phyloP scores from a whole-genome alignment of 2,797 vertebrate genomes.

The Mus caroli region DNA sequence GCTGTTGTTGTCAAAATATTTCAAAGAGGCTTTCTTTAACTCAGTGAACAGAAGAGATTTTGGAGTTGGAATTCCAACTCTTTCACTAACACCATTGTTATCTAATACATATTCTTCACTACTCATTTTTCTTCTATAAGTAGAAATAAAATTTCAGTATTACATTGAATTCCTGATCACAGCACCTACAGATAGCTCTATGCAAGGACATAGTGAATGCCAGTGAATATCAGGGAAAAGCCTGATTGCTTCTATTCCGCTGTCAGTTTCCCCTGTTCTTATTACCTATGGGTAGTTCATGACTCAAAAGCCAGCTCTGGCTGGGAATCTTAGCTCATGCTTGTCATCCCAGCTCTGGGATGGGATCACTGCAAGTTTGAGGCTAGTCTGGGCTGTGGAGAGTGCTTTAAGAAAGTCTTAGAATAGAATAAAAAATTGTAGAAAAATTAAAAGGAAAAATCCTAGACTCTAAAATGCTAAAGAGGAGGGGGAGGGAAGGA shows the following conservation, averaged over 20 bases:
- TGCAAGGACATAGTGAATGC: not conserved
- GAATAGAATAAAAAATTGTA: not conserved
- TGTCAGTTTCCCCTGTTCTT: conserved; percentile 13
- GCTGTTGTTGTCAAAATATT: not conserved
- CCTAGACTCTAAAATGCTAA: not conserved
- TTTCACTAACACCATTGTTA: not conserved
- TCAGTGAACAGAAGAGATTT: not conserved
- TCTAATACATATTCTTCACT: not conserved
- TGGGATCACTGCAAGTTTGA: not conserved
- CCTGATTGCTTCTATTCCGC: not conserved
- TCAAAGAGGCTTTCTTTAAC: not conserved
- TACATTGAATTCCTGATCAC: not conserved
- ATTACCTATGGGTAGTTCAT: not conserved
- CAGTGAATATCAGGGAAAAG: not conserved
- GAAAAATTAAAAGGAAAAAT: not conserved
- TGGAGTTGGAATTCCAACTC: not conserved
- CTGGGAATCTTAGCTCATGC: not conserved
- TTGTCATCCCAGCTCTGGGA: not conserved
- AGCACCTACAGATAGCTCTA: not conserved
- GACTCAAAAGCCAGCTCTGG: not conserved
- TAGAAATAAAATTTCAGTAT: not conserved
- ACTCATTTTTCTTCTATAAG: not conserved
- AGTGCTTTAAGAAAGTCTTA: not conserved
- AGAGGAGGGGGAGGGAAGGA: not conserved
- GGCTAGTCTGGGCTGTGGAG: no score